Evolutionary conservation across 2,797 vertebrate species (phyloP).

Genomic region (Pelobates cultripes): DNA sequence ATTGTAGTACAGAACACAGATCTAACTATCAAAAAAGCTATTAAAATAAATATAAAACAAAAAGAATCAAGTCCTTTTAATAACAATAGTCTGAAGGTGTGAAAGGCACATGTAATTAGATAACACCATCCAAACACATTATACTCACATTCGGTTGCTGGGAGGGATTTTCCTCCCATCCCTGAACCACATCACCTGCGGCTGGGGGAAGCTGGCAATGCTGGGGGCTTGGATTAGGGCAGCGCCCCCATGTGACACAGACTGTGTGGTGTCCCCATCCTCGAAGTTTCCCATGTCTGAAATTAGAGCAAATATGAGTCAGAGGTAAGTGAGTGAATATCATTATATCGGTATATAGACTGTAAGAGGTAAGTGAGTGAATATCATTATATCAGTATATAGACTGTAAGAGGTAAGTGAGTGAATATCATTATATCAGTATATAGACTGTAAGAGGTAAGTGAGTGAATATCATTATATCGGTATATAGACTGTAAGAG

Average conservation of each 20-base stretch:
- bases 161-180: constrained; percentile 95
- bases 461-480: too few relatives aligned
- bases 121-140: background rate
- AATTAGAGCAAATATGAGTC: background rate
- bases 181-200: constrained; percentile 96
- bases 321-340: background rate
- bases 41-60: background rate
- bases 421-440: too few relatives aligned
- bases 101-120: too few relatives aligned
- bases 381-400: too few relatives aligned
- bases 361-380: too few relatives aligned
- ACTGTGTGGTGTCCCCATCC: constrained; percentile 81
- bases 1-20: too few relatives aligned
- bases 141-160: constrained; percentile 92
- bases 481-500: too few relatives aligned
- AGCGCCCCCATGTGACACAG: constrained; percentile 89
- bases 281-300: constrained; percentile 97
- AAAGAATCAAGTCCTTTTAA: background rate
- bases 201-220: constrained; percentile 92
- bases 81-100: too few relatives aligned
- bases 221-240: constrained; percentile 83
- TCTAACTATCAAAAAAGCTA: too few relatives aligned
- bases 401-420: too few relatives aligned
- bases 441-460: too few relatives aligned
- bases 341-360: background rate